Conservation (phyloP, 2,888 invertebrate species). For the Macropis europaea region DNA sequence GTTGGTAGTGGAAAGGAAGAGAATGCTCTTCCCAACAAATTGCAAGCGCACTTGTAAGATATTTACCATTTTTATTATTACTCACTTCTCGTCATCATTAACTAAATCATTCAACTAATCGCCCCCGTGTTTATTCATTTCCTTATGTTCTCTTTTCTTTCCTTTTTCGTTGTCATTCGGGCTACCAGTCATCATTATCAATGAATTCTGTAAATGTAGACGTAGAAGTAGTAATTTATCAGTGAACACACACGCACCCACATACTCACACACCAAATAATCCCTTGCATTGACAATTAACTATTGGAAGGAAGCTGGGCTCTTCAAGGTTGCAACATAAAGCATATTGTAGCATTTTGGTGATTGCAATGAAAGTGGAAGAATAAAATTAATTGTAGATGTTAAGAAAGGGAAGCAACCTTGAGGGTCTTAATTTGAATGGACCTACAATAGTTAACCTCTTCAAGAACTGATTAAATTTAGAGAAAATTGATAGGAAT, state of each 20-base stretch:
- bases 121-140: constrained; percentile 10
- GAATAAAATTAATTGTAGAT: too few species aligned
- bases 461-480: too few species aligned
- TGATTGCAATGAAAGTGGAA: too few species aligned
- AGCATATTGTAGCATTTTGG: too few species aligned
- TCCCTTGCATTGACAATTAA: too few species aligned
- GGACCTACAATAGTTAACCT: too few species aligned
- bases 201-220: constrained; percentile 52
- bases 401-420: too few species aligned
- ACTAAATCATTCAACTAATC: constrained; percentile 33
- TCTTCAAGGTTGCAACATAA: too few species aligned
- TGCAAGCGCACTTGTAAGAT: constrained; percentile 85
- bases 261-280: too few species aligned
- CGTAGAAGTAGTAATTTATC: constrained; percentile 41
- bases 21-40: constrained; percentile 85
- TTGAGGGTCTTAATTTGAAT: too few species aligned
- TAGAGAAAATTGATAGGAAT: too few species aligned
- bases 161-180: constrained; percentile 25
- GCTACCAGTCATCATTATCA: constrained; percentile 35
- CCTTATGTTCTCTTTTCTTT: neutral
- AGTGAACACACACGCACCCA: constrained; percentile 3
- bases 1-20: constrained; percentile 85
- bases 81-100: constrained; percentile 48
- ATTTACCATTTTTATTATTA: constrained; percentile 78
- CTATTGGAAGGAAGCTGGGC: too few species aligned